These are phyloP conservation scores for Styela clava DNA, from an alignment of 23 tunicate species.

Conservation along the genomic window DNA sequence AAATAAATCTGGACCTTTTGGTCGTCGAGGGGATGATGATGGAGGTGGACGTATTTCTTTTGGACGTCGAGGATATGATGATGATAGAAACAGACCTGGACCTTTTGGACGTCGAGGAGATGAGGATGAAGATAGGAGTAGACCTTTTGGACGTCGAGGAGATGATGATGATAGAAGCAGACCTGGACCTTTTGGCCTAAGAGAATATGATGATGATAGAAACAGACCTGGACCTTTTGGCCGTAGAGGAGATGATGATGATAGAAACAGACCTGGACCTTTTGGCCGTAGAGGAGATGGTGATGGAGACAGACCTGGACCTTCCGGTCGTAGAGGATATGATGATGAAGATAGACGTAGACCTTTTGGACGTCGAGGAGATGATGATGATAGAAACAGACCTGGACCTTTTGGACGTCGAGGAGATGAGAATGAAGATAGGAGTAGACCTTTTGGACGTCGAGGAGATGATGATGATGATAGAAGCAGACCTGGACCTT, in stretches of 20 bases:
- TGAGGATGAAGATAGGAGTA: background rate
- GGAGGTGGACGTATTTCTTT: background rate
- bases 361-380: background rate
- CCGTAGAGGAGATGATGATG: background rate
- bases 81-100: background rate
- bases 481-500: background rate
- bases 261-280: background rate
- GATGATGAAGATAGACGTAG: background rate
- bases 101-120: background rate
- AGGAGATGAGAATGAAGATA: no score
- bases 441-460: no score
- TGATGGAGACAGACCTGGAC: background rate
- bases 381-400: background rate
- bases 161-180: background rate
- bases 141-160: background rate
- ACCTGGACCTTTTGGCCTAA: background rate
- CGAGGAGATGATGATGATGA: background rate
- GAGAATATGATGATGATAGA: background rate
- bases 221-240: background rate
- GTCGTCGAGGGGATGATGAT: background rate
- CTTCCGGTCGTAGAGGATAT: background rate
- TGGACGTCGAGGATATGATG: background rate
- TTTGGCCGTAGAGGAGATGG: background rate
- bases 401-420: no score
- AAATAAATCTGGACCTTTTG: background rate